phyloP scores from a whole-genome alignment of 2,113 vertebrate species.

The Sylvietta virens region DNA sequence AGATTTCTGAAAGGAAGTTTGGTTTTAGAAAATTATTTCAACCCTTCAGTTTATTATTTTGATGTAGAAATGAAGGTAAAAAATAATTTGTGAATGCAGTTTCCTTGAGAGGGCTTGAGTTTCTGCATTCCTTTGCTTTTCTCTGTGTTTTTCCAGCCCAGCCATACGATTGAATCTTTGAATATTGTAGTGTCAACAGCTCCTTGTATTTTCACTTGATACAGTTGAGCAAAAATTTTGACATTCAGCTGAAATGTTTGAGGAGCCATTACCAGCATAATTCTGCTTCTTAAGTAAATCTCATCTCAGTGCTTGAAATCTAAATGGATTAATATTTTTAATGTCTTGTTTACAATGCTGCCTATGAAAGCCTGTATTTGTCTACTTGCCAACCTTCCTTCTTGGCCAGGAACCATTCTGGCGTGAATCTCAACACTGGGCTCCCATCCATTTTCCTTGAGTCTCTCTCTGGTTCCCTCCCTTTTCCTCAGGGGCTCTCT shows the following conservation, averaged over 20 bases:
- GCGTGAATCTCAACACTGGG: slow-evolving; percentile 62
- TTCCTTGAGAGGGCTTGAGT: slow-evolving; percentile 23
- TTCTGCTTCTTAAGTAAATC: slow-evolving; percentile 44
- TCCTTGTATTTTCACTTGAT: slow-evolving; percentile 23
- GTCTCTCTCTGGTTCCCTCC: slow-evolving; percentile 54
- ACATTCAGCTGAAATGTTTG: slow-evolving; percentile 47
- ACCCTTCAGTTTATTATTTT: neutral
- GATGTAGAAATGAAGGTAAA: neutral
- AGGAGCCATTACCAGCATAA: slow-evolving; percentile 28
- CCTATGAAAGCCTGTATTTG: slow-evolving; percentile 64
- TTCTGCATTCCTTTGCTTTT: slow-evolving; percentile 16
- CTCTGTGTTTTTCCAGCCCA: slow-evolving; percentile 31
- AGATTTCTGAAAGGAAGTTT: slow-evolving; percentile 23
- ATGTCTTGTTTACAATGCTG: slow-evolving; percentile 61
- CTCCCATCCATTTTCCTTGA: slow-evolving; percentile 64
- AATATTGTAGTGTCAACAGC: slow-evolving; percentile 13
- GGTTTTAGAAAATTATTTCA: neutral
- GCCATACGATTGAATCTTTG: neutral
- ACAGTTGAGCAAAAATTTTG: slow-evolving; percentile 7
- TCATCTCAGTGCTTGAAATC: slow-evolving; percentile 40
- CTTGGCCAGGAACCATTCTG: slow-evolving; percentile 59
- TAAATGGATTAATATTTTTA: slow-evolving; percentile 57
- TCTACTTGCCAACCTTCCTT: slow-evolving; percentile 66
- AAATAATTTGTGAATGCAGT: slow-evolving; percentile 21
- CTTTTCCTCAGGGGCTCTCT: slow-evolving; percentile 63